A percentile compares a stretch with the other conserved stretches of the same genome.
These are phyloP conservation scores for Hucho hucho DNA, from an alignment of 2,113 vertebrate genomes.

Conservation along the genomic window DNA sequence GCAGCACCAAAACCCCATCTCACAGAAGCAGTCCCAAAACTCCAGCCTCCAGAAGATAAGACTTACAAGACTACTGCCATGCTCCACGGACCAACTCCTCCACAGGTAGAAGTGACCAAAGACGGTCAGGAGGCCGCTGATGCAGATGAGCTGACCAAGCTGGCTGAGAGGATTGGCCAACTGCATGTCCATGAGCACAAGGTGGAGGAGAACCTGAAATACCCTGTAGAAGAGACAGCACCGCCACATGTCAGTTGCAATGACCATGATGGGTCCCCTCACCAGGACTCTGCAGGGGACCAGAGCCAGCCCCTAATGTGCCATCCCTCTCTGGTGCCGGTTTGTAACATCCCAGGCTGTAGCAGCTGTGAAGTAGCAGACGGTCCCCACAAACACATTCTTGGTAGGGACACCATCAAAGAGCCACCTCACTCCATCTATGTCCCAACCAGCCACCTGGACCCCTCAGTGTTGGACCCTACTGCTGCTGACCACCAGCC, in stretches of 20 bases:
- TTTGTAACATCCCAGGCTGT: constrained; percentile 30
- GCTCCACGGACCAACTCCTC: neutral
- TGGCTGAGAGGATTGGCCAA: constrained; percentile 54
- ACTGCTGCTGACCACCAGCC: neutral
- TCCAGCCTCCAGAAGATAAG: constrained; percentile 11
- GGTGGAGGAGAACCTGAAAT: constrained; percentile 33
- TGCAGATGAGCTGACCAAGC: constrained; percentile 22
- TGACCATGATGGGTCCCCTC: neutral
- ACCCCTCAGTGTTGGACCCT: constrained; percentile 1
- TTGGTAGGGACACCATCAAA: constrained; percentile 18
- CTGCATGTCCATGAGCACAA: constrained; percentile 29
- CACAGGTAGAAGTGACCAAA: constrained; percentile 34
- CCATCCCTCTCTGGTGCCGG: constrained; percentile 38
- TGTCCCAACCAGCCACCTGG: constrained; percentile 26
- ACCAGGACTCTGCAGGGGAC: neutral
- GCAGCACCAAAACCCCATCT: neutral
- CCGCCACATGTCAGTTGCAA: constrained; percentile 26
- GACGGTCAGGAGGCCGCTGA: neutral
- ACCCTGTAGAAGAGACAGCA: constrained; percentile 64
- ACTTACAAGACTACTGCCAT: neutral
- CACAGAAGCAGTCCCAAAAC: constrained; percentile 24
- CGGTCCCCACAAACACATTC: too few relatives aligned
- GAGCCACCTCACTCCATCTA: constrained; percentile 70
- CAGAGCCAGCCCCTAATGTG: constrained; percentile 25
- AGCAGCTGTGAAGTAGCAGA: constrained; percentile 4